Base-by-base conservation (phyloP, 2,888 invertebrate species). In the Agonopterix heracliana region DNA sequence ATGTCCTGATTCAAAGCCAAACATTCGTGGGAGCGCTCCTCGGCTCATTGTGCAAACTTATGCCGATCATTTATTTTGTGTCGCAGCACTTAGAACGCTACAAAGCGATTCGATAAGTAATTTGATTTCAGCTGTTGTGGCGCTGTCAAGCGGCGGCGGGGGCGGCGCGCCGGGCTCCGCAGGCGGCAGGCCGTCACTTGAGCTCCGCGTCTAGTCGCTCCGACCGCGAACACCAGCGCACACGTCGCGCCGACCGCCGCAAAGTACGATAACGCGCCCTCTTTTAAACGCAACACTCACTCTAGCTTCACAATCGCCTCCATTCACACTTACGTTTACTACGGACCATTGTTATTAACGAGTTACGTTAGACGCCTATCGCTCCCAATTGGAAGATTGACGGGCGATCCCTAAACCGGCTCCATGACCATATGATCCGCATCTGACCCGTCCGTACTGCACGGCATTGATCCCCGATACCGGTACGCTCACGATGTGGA, bases 101-200 rank as follows among this genome's bases (percentile, higher is more conserved):
- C 71, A 78, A 72, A 76, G 68, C 68, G 66, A 67, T 79, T 76
- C 71, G 75, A 78, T 84, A 84, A 79, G 74, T 78, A 75, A 82
- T 80, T 75, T 73, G 81, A 78, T 84, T 81, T 72, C 49, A 62
- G 63, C 51, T 66, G 70, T 68, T 68, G 65, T 66, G 66, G 61
- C 61, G 61, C 59, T 67, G 68, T 65, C 64, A 67, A 52, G 61
- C 64, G 66, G 77, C 65, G 71, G 72, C 68, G 64, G 59, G 55
- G 60, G 57, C 61, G 64, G 63, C 60, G 64, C 40, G 65, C 53
- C 60, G 55, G 52, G 49, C 49, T 54, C 38, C 47, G 53, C 52
- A 52, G 51, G 54, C 53, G 51, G 59, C 64, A 63, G 58, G 52
- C 41, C 12, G 12, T 41, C 52, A 49, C 63, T 55, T 60, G 56